Evolutionary conservation across 2,113 vertebrate species (phyloP).

Genomic region (Dicentrarchus labrax): DNA sequence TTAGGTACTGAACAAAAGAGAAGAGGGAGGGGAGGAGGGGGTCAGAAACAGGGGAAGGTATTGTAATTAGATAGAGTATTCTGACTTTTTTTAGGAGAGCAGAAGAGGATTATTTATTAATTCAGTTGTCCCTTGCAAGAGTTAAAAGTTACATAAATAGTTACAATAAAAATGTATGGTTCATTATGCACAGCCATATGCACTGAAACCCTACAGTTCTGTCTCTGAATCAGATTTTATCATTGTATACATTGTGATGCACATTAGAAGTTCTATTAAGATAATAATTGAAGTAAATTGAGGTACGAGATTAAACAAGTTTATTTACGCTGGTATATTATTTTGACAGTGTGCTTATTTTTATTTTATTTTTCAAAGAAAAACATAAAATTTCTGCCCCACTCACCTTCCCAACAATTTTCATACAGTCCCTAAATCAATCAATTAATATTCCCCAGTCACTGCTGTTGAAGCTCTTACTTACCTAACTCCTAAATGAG

Average conservation of each 20-base stretch:
- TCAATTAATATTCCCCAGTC: background rate
- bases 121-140: background rate
- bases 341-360: background rate
- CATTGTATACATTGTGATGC: background rate
- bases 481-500: slow-evolving; percentile 52
- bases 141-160: background rate
- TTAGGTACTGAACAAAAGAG: background rate
- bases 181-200: background rate
- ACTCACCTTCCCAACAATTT: background rate
- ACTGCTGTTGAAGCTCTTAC: slow-evolving; percentile 16
- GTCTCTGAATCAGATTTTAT: background rate
- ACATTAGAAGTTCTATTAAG: background rate
- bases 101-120: background rate
- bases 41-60: background rate
- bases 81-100: background rate
- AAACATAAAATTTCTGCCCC: background rate
- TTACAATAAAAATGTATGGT: too few relatives aligned
- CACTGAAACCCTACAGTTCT: background rate
- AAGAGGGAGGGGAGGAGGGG: background rate
- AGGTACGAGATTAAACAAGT: background rate
- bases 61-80: background rate
- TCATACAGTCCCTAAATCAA: background rate
- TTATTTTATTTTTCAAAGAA: background rate
- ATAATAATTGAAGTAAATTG: background rate
- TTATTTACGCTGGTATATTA: background rate